These are phyloP conservation scores for Propithecus deckenii DNA, from an alignment of 2,797 vertebrate species.

Conservation along the genomic window DNA sequence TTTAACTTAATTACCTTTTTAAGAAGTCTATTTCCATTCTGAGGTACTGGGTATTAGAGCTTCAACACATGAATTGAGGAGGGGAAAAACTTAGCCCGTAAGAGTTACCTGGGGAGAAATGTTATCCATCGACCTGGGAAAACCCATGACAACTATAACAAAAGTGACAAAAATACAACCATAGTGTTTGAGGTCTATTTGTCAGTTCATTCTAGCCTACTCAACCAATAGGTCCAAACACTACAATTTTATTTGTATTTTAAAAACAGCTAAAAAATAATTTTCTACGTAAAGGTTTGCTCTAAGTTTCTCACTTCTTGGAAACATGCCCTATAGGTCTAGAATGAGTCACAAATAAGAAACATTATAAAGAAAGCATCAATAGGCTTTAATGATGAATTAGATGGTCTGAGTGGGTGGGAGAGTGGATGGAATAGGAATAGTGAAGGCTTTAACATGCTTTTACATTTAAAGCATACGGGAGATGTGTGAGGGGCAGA, in stretches of 20 bases:
- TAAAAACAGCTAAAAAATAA: background rate
- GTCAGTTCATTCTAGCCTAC: background rate
- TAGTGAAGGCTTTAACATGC: background rate
- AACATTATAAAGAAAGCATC: background rate
- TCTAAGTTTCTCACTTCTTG: background rate
- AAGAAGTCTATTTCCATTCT: background rate
- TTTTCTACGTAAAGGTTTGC: background rate
- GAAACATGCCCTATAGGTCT: background rate
- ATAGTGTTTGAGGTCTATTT: background rate
- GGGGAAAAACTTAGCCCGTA: fast-evolving
- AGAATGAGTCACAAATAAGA: background rate
- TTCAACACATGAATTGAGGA: background rate
- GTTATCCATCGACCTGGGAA: background rate
- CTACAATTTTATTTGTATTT: background rate
- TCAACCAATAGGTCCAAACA: background rate
- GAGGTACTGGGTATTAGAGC: background rate
- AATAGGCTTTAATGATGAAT: background rate
- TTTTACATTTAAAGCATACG: background rate
- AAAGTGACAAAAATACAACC: background rate
- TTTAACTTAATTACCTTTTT: background rate
- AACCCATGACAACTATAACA: background rate
- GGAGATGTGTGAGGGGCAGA: background rate
- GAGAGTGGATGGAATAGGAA: background rate
- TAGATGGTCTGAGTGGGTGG: background rate
- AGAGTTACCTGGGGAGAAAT: background rate